Percentiles rank a stretch among this genome's conserved stretches.
phyloP scores from a whole-genome alignment of 23 tunicate species.

The Styela plicata region DNA sequence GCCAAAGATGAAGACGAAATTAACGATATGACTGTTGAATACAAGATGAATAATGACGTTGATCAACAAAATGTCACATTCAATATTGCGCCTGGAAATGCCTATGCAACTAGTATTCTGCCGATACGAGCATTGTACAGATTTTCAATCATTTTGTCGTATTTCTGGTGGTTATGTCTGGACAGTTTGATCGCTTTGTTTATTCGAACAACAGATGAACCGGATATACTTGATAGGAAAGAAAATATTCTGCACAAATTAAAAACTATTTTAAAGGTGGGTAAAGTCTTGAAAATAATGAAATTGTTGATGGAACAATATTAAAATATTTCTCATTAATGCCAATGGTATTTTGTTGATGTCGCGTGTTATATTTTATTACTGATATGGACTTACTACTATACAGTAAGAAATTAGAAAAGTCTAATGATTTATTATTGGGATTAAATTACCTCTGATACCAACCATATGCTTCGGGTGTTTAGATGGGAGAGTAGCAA shows the following conservation, averaged over 20 bases:
- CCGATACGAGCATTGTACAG: background rate
- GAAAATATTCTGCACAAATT: background rate
- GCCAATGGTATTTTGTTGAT: no score
- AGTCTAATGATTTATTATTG: no score
- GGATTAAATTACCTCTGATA: no score
- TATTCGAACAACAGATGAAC: slow-evolving; percentile 11
- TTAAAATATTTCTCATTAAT: no score
- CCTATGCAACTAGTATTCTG: background rate
- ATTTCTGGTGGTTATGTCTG: slow-evolving; percentile 28
- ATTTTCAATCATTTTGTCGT: background rate
- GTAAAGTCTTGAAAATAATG: background rate
- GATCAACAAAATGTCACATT: background rate
- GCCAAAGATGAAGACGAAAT: background rate
- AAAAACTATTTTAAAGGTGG: background rate
- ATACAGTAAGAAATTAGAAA: no score
- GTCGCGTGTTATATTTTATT: no score
- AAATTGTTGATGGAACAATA: no score
- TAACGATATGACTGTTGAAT: background rate
- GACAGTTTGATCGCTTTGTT: slow-evolving; percentile 20
- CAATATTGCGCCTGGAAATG: slow-evolving; percentile 6
- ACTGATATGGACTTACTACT: no score
- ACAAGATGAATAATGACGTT: background rate
- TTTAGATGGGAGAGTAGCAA: no score
- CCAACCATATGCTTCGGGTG: no score
- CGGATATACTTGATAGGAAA: background rate